Conservation (phyloP, 1,140 invertebrate genomes). For the Dreissena rostriformis region DNA sequence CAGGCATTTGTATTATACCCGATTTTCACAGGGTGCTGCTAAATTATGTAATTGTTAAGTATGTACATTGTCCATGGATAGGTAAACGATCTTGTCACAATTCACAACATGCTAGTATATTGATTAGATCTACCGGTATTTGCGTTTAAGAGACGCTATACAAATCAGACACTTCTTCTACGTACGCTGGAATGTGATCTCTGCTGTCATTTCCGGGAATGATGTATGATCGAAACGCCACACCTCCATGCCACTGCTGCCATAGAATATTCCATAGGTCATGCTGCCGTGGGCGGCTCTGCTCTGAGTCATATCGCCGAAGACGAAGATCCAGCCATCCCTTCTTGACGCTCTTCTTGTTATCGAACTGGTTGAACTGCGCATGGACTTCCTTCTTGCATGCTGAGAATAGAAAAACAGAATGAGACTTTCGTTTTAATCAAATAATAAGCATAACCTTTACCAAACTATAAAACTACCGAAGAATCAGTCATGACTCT, state of each 20-base stretch:
- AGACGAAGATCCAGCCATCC: constrained; percentile 27
- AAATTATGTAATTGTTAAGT: no score
- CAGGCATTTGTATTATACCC: no score
- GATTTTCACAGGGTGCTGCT: no score
- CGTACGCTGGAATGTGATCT: constrained; percentile 52
- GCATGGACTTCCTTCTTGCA: constrained; percentile 42
- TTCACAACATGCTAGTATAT: no score
- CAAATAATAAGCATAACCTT: no score
- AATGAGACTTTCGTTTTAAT: no score
- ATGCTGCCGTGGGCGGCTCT: constrained; percentile 13
- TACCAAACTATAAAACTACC: no score
- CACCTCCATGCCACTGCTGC: constrained; percentile 42
- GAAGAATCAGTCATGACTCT: no score
- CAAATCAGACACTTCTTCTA: no score
- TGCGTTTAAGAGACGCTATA: background rate
- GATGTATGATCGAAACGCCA: constrained; percentile 46
- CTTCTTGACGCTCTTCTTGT: constrained; percentile 40
- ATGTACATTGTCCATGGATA: background rate
- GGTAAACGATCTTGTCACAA: background rate
- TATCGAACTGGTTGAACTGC: constrained; percentile 22
- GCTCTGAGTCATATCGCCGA: constrained; percentile 36
- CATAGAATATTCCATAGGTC: constrained; percentile 39
- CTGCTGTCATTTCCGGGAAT: constrained; percentile 17
- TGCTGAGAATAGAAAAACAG: background rate
- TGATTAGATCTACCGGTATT: no score